phyloP scores from a whole-genome alignment of 1,140 invertebrate genomes.

The Zaprionus davidi region DNA sequence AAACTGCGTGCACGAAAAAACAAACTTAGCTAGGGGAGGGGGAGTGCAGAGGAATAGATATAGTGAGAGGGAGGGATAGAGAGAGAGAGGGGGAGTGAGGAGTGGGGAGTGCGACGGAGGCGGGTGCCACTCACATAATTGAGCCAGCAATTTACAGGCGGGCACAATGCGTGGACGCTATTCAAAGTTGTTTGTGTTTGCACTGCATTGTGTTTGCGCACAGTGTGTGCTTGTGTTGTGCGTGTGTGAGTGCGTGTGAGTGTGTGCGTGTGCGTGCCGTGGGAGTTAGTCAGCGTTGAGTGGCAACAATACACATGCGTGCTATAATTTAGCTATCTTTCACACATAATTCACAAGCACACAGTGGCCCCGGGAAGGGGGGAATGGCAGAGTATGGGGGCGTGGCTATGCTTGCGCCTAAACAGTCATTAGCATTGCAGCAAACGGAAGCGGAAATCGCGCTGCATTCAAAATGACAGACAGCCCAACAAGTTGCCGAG shows the following conservation, averaged over 20 bases:
- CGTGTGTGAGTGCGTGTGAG: neutral
- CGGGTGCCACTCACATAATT: slow-evolving; percentile 54
- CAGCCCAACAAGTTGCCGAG: slow-evolving; percentile 49
- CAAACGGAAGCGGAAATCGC: slow-evolving; percentile 62
- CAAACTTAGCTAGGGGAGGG: neutral
- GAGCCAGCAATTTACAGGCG: slow-evolving; percentile 61
- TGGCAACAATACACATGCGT: slow-evolving; percentile 61
- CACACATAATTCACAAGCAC: slow-evolving; percentile 59
- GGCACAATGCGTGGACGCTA: slow-evolving; percentile 52
- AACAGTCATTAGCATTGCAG: slow-evolving; percentile 49
- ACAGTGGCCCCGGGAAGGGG: neutral
- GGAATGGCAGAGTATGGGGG: neutral
- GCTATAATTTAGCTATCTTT: slow-evolving; percentile 68
- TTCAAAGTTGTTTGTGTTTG: slow-evolving; percentile 53
- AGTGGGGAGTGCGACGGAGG: neutral
- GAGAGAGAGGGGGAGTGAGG: neutral
- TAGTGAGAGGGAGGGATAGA: neutral
- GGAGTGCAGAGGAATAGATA: neutral
- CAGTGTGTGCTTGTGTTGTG: slow-evolving; percentile 10
- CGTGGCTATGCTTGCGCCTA: neutral
- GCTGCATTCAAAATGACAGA: slow-evolving; percentile 61
- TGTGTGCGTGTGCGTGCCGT: neutral
- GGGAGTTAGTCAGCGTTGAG: slow-evolving; percentile 40
- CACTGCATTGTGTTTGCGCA: slow-evolving; percentile 7
- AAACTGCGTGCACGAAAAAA: slow-evolving; percentile 42